Base-by-base conservation (phyloP, 2,113 vertebrate species). In the Amphiprion percula region DNA sequence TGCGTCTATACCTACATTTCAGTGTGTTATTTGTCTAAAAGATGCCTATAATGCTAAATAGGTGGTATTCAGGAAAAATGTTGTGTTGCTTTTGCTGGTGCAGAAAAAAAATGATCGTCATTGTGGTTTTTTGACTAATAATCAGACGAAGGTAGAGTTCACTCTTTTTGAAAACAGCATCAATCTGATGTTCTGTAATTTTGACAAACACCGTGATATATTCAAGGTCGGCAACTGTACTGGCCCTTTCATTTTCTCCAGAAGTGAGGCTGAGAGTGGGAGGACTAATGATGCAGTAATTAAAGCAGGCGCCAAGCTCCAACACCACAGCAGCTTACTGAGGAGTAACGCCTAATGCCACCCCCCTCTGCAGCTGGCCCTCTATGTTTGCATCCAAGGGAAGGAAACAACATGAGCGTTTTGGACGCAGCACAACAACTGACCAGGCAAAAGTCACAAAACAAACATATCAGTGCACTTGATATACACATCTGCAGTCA, bases 231-330 rank as follows among this genome's bases (percentile, higher is more conserved):
- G 33, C 30, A 26, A 50, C 30, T 21, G 54, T 33, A 68, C 33
- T 21, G 61, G 39, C 49, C 53, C 56, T 52, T 73, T 14, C 6
- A 54, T 77, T 64, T 79, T 54, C 72, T 75, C 50, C 66, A 80
- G 80, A 60, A 76, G 69, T 54, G 69, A 71, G 53, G 68, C 65
- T 63, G 67, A 64, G 81, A 85, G 90, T 82, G 78, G 86, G 86
- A 82, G 84, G 86, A 77, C 82, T 80, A 87, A 88, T 74, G 59
- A 82, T 28, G 75, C 59, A 11, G 79, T 78, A 83, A 88, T 86
- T 82, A 84, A 87, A 78, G 75, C 50, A 71, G 49, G 49, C 65
- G 10, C 70, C 72, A 46, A 64, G 66, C 74, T 74, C 30, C 8
- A 11, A 58, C 66, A 30, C 61, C 60, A 60, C 69, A 58, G 70